Evolutionary conservation across 2,888 invertebrate genomes (phyloP), one percentile per base, ranked within the genome.

Genomic region (Lepidochitona cinerea): DNA sequence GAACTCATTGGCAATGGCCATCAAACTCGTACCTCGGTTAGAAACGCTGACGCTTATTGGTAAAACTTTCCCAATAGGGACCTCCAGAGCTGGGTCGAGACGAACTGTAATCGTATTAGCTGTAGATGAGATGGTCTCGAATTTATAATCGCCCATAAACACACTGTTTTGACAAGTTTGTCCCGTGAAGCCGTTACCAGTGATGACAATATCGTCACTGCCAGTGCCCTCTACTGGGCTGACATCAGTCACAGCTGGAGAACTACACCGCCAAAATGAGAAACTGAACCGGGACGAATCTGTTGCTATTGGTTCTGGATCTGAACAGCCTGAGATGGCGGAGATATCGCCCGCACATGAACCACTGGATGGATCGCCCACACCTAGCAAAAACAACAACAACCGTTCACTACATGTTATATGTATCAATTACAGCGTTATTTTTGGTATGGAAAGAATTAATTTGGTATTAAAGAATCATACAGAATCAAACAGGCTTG

Each of bases 121-220:
- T n/a, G n/a, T 66, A n/a, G 18, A 23, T 5, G 33, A 32, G 9
- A 9, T 4, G 4, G 37, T 26, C 14, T 36, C 29, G 37, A 23
- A 23, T 36, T 9, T 35, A 23, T 66, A 26, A 23, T 26, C 66
- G 3, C 36, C 37, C 23, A 66, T 12, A 1, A n/a, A 14, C 4
- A 66, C 37, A 23, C 12, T 35, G 29, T 26, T 52, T 67, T 79
- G 77, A 12, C 67, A 71, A 18, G 75, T 74, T 18, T 53, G 54
- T 37, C 73, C 53, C 29, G 32, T 53, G 35, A 41, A 68, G 6
- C 71, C 73, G 29, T 74, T 70, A 12, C 75, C 64, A 33, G 72
- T 65, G n/a, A 77, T 52, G 1, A 72, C 53, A 23, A 79, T 75
- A 37, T 69, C 68, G 32, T 79, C 77, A 32, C 53, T 72, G 7